A percentile compares a stretch with the other conserved stretches of the same genome.
phyloP scores from a whole-genome alignment of 2,113 vertebrate genomes.

The Limanda limanda region DNA sequence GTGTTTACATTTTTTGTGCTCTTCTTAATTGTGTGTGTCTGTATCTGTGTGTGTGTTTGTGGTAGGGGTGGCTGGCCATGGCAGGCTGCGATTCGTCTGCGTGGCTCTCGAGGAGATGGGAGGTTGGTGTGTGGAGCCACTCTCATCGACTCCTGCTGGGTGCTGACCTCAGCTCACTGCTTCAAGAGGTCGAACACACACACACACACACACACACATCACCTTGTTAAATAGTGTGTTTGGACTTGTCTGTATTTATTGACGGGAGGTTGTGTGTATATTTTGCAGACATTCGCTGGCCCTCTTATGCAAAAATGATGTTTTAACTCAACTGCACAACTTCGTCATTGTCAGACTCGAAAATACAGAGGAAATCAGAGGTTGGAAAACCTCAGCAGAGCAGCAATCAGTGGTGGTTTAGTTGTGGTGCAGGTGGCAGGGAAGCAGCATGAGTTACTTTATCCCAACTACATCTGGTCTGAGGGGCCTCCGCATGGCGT shows the following conservation, averaged over 20 bases:
- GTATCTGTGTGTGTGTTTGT: not conserved
- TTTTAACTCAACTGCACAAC: not conserved
- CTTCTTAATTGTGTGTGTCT: not conserved
- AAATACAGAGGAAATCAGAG: not conserved
- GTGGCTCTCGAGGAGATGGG: constrained; percentile 89
- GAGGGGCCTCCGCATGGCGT: constrained; percentile 16
- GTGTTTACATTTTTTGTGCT: not conserved
- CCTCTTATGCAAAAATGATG: not conserved
- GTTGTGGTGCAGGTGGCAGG: constrained; percentile 28
- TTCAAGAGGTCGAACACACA: constrained; percentile 89
- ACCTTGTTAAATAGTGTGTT: not conserved
- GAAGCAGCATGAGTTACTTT: constrained; percentile 22
- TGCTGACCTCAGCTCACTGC: constrained; percentile 96
- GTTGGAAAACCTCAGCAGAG: not conserved
- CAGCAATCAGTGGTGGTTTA: constrained; percentile 33
- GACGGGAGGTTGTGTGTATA: not conserved
- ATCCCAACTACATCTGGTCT: constrained; percentile 31
- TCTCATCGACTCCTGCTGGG: constrained; percentile 95
- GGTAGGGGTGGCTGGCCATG: constrained; percentile 94
- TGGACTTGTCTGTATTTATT: not conserved
- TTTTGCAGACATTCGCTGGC: not conserved
- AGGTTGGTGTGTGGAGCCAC: constrained; percentile 95
- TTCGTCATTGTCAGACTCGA: not conserved
- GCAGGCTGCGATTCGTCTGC: constrained; percentile 93
- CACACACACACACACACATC: constrained; percentile 7